phyloP scores from a whole-genome alignment of 1,140 invertebrate genomes.

The Metaphire vulgaris region DNA sequence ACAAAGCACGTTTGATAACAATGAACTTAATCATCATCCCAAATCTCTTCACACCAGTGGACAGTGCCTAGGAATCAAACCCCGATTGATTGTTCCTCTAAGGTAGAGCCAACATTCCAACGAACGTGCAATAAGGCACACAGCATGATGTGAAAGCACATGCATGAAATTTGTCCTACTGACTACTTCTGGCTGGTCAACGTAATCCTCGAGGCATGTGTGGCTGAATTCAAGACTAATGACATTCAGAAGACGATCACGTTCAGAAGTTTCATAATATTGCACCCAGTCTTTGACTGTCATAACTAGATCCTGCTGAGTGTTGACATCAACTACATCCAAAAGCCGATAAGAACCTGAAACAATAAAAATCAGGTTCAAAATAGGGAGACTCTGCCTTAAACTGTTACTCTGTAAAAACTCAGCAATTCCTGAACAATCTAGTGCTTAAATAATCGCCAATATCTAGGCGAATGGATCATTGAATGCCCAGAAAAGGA shows the following conservation, averaged over 20 bases:
- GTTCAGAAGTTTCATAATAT: constrained; percentile 73
- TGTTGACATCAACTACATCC: constrained; percentile 96
- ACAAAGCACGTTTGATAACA: no score
- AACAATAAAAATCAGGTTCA: no score
- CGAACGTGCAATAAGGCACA: no score
- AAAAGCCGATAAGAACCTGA: constrained; percentile 62
- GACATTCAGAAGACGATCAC: constrained; percentile 77
- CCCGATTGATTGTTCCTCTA: no score
- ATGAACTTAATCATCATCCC: no score
- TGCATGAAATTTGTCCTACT: no score
- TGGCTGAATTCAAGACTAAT: constrained; percentile 83
- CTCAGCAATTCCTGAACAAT: neutral
- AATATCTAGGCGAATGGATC: neutral
- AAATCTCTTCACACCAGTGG: no score
- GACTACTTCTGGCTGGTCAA: constrained; percentile 69
- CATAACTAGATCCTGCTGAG: constrained; percentile 94
- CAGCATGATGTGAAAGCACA: no score
- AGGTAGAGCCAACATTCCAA: no score
- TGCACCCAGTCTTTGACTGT: constrained; percentile 87
- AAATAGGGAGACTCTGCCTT: no score
- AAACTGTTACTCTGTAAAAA: neutral
- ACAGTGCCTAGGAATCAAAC: no score
- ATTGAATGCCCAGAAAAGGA: neutral
- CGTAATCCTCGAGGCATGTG: constrained; percentile 66
- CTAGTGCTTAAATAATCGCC: neutral